Base-by-base conservation (phyloP, 23 tunicate genomes). In the Ciona savignyi region DNA sequence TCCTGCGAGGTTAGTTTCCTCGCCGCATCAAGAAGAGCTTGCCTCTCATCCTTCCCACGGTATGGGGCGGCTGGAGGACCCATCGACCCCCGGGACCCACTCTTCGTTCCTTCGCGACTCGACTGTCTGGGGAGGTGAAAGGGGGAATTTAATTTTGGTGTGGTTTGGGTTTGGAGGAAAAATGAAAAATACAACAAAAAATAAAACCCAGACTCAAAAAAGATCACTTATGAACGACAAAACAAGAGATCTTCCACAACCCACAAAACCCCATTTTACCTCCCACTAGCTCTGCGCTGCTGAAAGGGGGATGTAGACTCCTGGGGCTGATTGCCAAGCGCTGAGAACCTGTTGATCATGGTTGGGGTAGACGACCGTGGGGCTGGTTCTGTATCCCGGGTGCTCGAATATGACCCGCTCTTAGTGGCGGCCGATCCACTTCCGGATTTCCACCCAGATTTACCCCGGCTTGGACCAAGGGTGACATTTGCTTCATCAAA, bases 401-500 rank as follows among this genome's bases (percentile, higher is more conserved):
- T 63, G 24, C 27, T n/a, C 33, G 82, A 74, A 42, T 81, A 80
- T 0, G 95, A 87, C 1, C 95, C 95, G 28, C 78, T 76, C 51
- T 82, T 76, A 11, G 95, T 75, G 19, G 78, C 19, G 27, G 74
- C 48, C 27, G 95, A 80, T 1, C 83, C 92, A 74, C 95, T 87
- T n/a, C 95, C 95, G 19, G 95, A 80, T 34, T 80, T 80, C 95
- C 95, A 87, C 1, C 93, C 93, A 22, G 63, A 28, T 73, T 69
- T 74, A n/a, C 78, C 82, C 29, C 86, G 77, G 30, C 56, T 68
- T 2, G 95, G 95, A 0, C 95, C 95, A 30, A 87, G 95, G 19
- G 95, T 87, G 23, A 87, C 87, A 30, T 77, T 87, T 11, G 79
- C 74, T 35, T 87, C 86, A 34, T 87, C 95, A 28, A 75, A 71